These are phyloP conservation scores for Mormoops blainvillei DNA, from an alignment of 2,113 vertebrate genomes.

Conservation along the genomic window DNA sequence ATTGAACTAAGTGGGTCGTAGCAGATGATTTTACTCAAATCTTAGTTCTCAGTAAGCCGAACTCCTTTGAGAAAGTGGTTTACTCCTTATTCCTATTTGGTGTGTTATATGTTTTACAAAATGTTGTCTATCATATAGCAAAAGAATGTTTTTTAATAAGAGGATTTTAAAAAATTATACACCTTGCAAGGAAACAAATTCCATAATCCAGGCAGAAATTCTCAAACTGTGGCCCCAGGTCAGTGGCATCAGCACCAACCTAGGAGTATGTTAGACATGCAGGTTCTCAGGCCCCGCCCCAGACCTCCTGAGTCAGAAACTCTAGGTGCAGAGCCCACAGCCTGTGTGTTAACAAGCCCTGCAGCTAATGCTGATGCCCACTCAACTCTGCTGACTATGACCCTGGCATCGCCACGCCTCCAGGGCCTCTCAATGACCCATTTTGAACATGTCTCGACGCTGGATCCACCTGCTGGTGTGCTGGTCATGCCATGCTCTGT, in stretches of 20 bases:
- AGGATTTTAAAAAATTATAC: not conserved
- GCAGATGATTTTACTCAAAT: not conserved
- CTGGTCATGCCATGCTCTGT: accelerated
- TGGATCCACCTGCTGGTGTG: not conserved
- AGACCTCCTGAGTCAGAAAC: not conserved
- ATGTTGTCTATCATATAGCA: not conserved
- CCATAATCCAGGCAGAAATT: not conserved
- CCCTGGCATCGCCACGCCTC: not conserved
- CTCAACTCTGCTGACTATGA: not conserved
- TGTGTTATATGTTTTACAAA: not conserved
- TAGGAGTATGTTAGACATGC: not conserved
- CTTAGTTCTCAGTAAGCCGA: not conserved
- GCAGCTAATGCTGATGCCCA: not conserved
- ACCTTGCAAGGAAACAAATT: not conserved
- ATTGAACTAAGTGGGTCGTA: not conserved
- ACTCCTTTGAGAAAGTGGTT: not conserved
- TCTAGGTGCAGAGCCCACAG: accelerated
- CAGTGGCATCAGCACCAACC: too few relatives aligned
- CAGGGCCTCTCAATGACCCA: not conserved
- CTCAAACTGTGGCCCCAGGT: not conserved
- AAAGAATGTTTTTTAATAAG: not conserved
- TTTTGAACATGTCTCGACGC: not conserved
- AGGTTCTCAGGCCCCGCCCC: not conserved
- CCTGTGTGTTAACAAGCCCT: not conserved
- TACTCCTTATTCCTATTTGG: not conserved